These are phyloP conservation scores for Oscheius onirici DNA, from an alignment of 2,888 invertebrate genomes.

Conservation along the genomic window DNA sequence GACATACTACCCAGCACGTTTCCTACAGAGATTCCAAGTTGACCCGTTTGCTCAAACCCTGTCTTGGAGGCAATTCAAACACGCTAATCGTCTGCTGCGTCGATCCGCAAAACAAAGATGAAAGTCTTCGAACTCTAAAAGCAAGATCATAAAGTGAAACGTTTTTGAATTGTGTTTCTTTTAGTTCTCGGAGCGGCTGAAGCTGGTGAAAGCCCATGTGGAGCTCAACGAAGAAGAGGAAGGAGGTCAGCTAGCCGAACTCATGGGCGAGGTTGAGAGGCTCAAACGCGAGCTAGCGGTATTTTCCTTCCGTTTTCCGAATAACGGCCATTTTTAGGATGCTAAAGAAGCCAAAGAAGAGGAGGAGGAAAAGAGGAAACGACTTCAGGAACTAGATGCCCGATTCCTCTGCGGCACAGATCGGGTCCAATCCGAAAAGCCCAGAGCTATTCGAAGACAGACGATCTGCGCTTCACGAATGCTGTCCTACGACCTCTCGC, in stretches of 20 bases:
- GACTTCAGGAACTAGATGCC: background rate
- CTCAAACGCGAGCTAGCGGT: slow-evolving; percentile 17
- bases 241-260: slow-evolving; percentile 23
- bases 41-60: slow-evolving; percentile 30
- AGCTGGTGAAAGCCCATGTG: slow-evolving; percentile 27
- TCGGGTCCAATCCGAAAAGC: background rate
- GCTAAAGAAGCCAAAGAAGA: background rate
- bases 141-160: background rate
- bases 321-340: background rate
- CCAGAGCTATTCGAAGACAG: background rate
- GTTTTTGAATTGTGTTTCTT: background rate
- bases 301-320: background rate
- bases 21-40: slow-evolving; percentile 34
- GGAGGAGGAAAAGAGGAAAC: slow-evolving; percentile 7
- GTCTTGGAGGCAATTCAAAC: slow-evolving; percentile 30
- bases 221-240: slow-evolving; percentile 21
- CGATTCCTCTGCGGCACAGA: background rate
- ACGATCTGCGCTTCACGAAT: background rate
- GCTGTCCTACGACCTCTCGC: background rate
- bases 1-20: background rate
- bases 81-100: slow-evolving; percentile 33
- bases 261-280: slow-evolving; percentile 26
- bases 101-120: slow-evolving; percentile 4
- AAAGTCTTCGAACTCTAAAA: slow-evolving; percentile 29
- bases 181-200: slow-evolving; percentile 31